A percentile compares a stretch with the other conserved stretches of the same genome.
phyloP scores from a whole-genome alignment of 2,888 invertebrate species.

The Mechanitis mazaeus region DNA sequence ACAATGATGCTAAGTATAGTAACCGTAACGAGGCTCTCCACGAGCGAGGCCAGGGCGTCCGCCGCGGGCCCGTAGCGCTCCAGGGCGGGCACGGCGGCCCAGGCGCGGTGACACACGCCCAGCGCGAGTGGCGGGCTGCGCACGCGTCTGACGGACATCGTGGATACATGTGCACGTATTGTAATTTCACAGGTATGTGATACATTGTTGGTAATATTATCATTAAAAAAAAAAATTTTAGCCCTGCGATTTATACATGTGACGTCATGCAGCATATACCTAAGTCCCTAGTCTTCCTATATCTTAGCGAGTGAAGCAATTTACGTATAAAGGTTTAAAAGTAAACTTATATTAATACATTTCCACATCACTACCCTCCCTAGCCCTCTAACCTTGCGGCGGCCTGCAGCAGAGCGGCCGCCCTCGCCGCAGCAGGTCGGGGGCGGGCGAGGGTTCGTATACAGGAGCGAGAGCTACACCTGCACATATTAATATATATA shows the following conservation, averaged over 20 bases:
- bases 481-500: slow-evolving; percentile 18
- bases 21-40: slow-evolving; percentile 1
- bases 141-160: slow-evolving; percentile 23
- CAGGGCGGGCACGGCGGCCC: slow-evolving; percentile 32
- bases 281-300: no score
- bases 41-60: not conserved
- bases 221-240: no score
- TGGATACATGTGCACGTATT: not conserved
- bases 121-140: slow-evolving; percentile 35
- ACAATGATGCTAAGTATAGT: not conserved
- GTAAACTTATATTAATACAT: no score
- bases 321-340: no score
- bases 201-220: no score
- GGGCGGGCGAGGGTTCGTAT: slow-evolving; percentile 46
- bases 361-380: no score
- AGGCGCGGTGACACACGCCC: slow-evolving; percentile 28
- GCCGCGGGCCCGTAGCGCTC: slow-evolving; percentile 16
- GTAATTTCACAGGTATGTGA: no score
- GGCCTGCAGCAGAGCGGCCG: slow-evolving; percentile 46
- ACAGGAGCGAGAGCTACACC: slow-evolving; percentile 38
- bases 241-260: no score
- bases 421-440: slow-evolving; percentile 44
- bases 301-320: no score
- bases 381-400: slow-evolving; percentile 43
- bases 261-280: no score